A percentile compares a stretch with the other conserved stretches of the same genome.
Conservation (phyloP, 37 sponge, comb jelly and placozoan genomes). For the Crambe crambe region DNA sequence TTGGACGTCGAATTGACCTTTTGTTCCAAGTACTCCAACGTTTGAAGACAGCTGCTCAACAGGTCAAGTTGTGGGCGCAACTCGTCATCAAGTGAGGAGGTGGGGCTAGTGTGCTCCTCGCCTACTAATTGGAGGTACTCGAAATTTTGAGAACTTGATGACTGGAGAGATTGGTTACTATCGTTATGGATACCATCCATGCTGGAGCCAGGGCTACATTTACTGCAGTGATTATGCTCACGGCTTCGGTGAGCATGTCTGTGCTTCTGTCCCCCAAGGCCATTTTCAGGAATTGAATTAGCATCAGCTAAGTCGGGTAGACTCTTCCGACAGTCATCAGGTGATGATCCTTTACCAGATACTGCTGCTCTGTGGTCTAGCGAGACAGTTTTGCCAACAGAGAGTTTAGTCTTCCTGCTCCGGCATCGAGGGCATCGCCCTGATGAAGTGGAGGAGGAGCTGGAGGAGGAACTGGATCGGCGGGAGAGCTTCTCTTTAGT, state of each 20-base stretch:
- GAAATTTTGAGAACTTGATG: background rate
- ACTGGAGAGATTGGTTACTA: background rate
- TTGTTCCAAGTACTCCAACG: conserved; percentile 25
- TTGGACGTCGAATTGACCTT: background rate
- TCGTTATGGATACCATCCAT: background rate
- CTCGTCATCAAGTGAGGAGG: background rate
- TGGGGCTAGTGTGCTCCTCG: background rate
- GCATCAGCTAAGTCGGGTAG: conserved; percentile 45
- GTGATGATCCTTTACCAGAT: background rate
- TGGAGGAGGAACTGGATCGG: conserved; percentile 19
- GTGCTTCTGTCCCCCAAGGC: background rate
- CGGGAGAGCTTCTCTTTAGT: conserved; percentile 20
- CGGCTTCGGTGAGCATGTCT: conserved; percentile 15
- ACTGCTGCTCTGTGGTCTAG: conserved; percentile 5
- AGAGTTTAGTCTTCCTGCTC: background rate
- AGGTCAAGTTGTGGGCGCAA: background rate
- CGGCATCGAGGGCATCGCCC: conserved; percentile 34
- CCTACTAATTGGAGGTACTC: conserved; percentile 23
- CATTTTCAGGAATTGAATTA: conserved; percentile 10
- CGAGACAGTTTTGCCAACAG: conserved; percentile 43
- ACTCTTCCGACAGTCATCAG: conserved; percentile 15
- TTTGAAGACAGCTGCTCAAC: conserved; percentile 2
- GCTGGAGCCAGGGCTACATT: background rate
- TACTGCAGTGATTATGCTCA: conserved; percentile 4
- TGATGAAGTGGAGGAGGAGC: conserved; percentile 4